Evolutionary conservation across 2,888 invertebrate genomes (phyloP), one percentile per base, ranked within the genome.

Genomic region (Synergus japonicus): DNA sequence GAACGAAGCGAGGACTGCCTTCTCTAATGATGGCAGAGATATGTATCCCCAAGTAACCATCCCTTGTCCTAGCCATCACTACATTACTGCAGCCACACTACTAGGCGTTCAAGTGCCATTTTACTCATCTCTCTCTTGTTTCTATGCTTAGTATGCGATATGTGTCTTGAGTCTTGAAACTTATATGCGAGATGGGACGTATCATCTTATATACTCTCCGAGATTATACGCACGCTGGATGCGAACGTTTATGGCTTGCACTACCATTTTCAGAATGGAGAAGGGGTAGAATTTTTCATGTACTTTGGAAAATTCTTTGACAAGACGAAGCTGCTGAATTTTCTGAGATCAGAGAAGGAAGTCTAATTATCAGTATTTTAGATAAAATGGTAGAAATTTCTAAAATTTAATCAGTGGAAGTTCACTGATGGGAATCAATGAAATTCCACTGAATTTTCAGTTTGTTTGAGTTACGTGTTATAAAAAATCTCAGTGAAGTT

Each of bases 11-110:
- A 37, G 73, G 54, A 54, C 54, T 73, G 73, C 15, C 54, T 49
- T 54, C 54, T n/a, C 54, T 73, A 73, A 73, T 73, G 37, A 73
- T 46, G 54, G 49, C 73, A 73, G 46, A 69, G 69, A 69, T 60
- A 60, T 22, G 22, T 22, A 22, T 69, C 69, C 46, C 29, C 46
- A 18, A 49, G 54, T 60, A 60, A 22, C 22, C 60, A 73, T 44
- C 37, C 54, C 54, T 73, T 73, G 54, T 73, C n/a, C 54, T 15
- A 54, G 10, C 2, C 60, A 60, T 60, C 22, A 22, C 22, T n/a
- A 49, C 69, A 69, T 69, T 49, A 69, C 49, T 54, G 4, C 54
- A 67, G 29, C 12, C 37, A 73, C 37, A 9, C 41, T 29, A 7
- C 41, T 44, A 46, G 44, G 18, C 67, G 4, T 73, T 54, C 73